A percentile compares a stretch with the other conserved stretches of the same genome.
phyloP scores from a whole-genome alignment of 2,888 invertebrate genomes.

The Yponomeuta plumbellus region DNA sequence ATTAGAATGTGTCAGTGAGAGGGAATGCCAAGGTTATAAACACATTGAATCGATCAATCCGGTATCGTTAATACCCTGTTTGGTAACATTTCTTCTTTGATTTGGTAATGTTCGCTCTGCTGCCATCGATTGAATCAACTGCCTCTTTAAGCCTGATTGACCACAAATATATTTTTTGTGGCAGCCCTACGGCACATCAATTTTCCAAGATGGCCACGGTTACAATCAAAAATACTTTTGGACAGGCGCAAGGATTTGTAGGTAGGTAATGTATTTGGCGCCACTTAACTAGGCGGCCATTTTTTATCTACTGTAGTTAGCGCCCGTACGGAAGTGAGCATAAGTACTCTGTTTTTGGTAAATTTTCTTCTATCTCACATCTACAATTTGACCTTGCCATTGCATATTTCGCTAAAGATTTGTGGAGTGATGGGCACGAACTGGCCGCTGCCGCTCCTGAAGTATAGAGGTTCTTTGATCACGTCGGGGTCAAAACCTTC shows the following conservation, averaged over 20 bases:
- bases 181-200: too few relatives aligned
- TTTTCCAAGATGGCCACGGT: too few relatives aligned
- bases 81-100: neutral
- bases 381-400: conserved; percentile 64
- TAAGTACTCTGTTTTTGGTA: neutral
- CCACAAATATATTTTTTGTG: too few relatives aligned
- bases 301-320: neutral
- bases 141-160: too few relatives aligned
- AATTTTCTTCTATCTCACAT: neutral
- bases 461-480: conserved; percentile 85
- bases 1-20: too few relatives aligned
- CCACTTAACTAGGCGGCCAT: neutral
- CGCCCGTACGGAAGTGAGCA: neutral
- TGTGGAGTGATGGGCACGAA: conserved; percentile 79
- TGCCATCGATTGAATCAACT: neutral
- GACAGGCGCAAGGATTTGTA: neutral
- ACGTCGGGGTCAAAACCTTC: conserved; percentile 88
- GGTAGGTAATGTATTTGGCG: neutral
- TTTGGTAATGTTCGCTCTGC: neutral
- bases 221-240: neutral
- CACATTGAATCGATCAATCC: neutral
- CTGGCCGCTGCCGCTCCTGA: conserved; percentile 58
- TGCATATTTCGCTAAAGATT: conserved; percentile 77
- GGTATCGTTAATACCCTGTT: neutral
- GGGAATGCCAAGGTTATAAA: too few relatives aligned